phyloP scores from a whole-genome alignment of 2,888 invertebrate species.

The Drosophila mimica region DNA sequence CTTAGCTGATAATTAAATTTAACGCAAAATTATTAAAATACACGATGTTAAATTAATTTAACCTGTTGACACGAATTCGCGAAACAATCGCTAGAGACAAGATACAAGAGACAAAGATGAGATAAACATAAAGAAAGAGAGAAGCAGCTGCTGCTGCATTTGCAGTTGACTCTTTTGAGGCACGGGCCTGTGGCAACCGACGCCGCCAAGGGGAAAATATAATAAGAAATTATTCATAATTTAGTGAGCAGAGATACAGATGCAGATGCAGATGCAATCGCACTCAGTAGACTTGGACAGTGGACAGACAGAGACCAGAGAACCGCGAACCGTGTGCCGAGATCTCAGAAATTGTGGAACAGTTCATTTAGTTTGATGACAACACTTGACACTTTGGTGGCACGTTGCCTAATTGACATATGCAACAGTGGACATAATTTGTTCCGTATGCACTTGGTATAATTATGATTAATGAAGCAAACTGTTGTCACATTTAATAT shows the following conservation, averaged over 20 bases:
- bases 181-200: slow-evolving; percentile 23
- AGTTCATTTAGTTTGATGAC: slow-evolving; percentile 41
- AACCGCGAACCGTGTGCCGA: neutral
- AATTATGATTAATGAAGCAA: slow-evolving; percentile 23
- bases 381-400: slow-evolving; percentile 33
- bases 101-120: slow-evolving; percentile 7
- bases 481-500: neutral
- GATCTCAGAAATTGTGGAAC: slow-evolving; percentile 14
- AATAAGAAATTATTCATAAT: slow-evolving; percentile 36
- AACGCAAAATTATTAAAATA: slow-evolving; percentile 55
- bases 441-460: neutral
- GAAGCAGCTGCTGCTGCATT: slow-evolving; percentile 32
- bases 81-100: slow-evolving; percentile 2
- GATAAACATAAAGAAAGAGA: neutral
- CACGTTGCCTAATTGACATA: slow-evolving; percentile 55
- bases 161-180: slow-evolving; percentile 58
- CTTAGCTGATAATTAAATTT: slow-evolving; percentile 38
- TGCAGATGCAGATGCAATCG: slow-evolving; percentile 47
- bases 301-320: slow-evolving; percentile 4
- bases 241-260: slow-evolving; percentile 35
- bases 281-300: slow-evolving; percentile 6
- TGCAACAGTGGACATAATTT: slow-evolving; percentile 17
- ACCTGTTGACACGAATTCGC: slow-evolving; percentile 64
- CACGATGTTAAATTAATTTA: slow-evolving; percentile 69
- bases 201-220: slow-evolving; percentile 25